Evolutionary conservation across 1,140 invertebrate genomes (phyloP), one percentile per base, ranked within the genome.

Genomic region (Drosophila melanica): DNA sequence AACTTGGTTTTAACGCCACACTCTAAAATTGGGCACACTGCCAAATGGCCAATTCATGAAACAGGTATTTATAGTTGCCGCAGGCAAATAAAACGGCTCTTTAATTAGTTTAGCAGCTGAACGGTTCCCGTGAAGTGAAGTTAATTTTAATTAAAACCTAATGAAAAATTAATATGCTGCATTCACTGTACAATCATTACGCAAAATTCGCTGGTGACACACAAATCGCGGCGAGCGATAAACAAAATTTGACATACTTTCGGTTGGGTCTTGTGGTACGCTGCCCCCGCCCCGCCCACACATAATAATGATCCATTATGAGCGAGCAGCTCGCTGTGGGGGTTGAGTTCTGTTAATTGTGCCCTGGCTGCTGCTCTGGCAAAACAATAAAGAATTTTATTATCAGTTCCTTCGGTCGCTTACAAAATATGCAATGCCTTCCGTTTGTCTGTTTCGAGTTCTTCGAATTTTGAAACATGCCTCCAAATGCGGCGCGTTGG

Each of bases 51-150:
- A 68, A 51, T 44, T 66, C 55, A 47, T 64, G 44, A 42, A 57
- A 58, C 4, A 41, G 39, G 12, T 78, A 76, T 79, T 72, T 58
- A 65, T 79, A 76, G 35, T 9, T 27, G 20, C 37, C n/a, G 12
- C 16, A 8, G 45, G 39, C 57, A 48, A 37, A 72, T 78, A 67
- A 78, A 72, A 51, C 33, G 57, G 20, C 18, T 20, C 33, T 77
- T 77, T 77, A 57, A 81, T 81, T 69, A 53, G 76, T 70, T 81
- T 67, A 39, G 42, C 66, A 79, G 53, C 30, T 67, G 33, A 66
- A 73, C 55, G 57, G 33, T 59, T 58, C 37, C 35, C 53, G 18
- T 35, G 55, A 54, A 48, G 23, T 33, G 45, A 53, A 57, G 23
- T 63, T 67, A 59, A 41, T 47, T 71, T 75, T 55, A 77, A 77